These are phyloP conservation scores for Nezara viridula DNA, from an alignment of 2,888 invertebrate genomes.

Conservation along the genomic window DNA sequence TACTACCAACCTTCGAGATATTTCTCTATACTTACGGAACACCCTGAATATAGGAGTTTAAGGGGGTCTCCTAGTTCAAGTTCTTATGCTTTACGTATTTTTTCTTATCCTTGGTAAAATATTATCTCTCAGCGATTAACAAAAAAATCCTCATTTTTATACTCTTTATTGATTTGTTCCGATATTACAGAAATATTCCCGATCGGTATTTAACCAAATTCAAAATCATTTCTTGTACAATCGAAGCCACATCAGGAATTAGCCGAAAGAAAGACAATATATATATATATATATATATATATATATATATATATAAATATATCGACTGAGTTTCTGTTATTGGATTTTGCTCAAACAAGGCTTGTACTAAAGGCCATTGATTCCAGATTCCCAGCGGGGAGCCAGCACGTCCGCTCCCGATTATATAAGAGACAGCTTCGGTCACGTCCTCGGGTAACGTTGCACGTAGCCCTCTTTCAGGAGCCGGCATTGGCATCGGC, in stretches of 20 bases:
- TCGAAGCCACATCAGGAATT: neutral
- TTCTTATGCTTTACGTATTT: no score
- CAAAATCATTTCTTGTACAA: neutral
- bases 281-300: no score
- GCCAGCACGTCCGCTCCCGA: neutral
- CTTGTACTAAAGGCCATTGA: neutral
- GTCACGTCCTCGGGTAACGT: constrained; percentile 23
- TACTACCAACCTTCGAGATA: no score
- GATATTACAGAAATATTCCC: no score
- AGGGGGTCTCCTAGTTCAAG: no score
- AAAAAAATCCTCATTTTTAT: no score
- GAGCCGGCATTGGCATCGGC: neutral
- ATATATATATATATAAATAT: no score
- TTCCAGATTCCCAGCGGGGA: neutral
- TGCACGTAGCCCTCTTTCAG: constrained; percentile 34
- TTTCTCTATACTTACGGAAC: no score
- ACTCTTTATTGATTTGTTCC: no score
- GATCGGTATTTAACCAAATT: neutral
- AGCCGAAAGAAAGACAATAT: neutral
- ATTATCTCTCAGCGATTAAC: no score
- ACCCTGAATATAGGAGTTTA: no score
- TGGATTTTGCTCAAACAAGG: constrained; percentile 11
- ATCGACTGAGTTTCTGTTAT: neutral
- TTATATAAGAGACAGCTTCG: constrained; percentile 44
- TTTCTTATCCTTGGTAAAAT: no score